Base-by-base conservation (phyloP, 2,797 vertebrate genomes). In the Otolemur crassicaudatus region DNA sequence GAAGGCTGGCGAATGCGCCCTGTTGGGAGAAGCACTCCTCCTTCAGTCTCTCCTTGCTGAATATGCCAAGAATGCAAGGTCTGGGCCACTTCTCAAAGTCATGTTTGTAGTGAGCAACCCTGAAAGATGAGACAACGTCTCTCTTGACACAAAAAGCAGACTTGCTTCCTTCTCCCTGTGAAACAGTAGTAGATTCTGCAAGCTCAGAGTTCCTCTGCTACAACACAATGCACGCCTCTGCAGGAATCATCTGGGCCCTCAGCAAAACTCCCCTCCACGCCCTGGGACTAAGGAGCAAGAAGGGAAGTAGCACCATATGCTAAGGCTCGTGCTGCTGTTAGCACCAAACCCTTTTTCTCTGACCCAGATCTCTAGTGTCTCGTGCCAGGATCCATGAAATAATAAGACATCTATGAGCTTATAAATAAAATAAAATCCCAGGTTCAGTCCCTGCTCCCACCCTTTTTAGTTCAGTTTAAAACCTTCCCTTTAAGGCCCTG, bases 271-370 rank as follows among this genome's bases (percentile, higher is more conserved):
- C 53, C 7, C 75, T 31, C 29, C 53, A 31, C 31, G 14, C 58
- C 29, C 16, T 3, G 53, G 14, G 25, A 81, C 43, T 67, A 37
- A 27, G 46, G 17, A 58, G 69, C 61, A 60, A 77, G 61, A 40
- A 90, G n/a, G n/a, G 17, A 61, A 88, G 7, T 0, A 11, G 70
- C 29, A 56, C 29, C 84, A 92, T 14, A 58, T 43, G 22, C 13
- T 70, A 65, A 31, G 46, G 49, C 29, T 56, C 22, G 49, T 20
- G 40, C 46, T 69, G 37, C 27, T 94, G 7, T 73, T 58, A 37
- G 4, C 22, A 31, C n/a, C 17, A 46, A 61, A 83, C 58, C 61
- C 56, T 86, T 63, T 97, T 70, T 92, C 89, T 95, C 91, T 75
- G 19, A 70, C 75, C 16, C 12, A 80, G 46, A 43, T 87, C 53